Conservation (phyloP, 1,140 invertebrate species). For the Globodera ellingtonae region DNA sequence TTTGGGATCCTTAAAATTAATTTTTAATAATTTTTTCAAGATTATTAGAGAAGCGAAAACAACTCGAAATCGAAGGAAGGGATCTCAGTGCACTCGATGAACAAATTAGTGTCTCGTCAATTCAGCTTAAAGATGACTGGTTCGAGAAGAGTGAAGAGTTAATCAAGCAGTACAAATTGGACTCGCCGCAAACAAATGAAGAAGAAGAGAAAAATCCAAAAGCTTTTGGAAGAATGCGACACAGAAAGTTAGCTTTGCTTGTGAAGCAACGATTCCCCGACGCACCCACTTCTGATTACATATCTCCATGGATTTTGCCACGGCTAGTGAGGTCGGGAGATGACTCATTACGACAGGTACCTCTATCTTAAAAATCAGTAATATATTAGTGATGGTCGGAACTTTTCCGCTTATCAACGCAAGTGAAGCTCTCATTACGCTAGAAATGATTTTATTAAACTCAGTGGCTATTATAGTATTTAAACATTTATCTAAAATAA, state of each 20-base stretch:
- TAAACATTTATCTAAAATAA: no score
- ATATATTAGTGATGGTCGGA: no score
- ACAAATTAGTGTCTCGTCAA: slow-evolving; percentile 52
- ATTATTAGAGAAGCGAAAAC: slow-evolving; percentile 49
- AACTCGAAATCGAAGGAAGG: slow-evolving; percentile 57
- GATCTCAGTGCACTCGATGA: slow-evolving; percentile 62
- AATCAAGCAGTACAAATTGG: slow-evolving; percentile 39
- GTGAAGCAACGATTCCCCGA: slow-evolving; percentile 53
- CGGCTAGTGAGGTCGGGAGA: slow-evolving; percentile 47
- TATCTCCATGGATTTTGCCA: slow-evolving; percentile 57
- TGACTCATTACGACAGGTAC: slow-evolving; percentile 57
- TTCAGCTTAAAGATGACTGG: slow-evolving; percentile 54
- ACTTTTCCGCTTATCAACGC: no score
- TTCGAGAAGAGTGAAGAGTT: slow-evolving; percentile 25
- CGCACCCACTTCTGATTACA: slow-evolving; percentile 24
- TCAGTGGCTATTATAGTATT: no score
- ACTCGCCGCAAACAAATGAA: slow-evolving; percentile 11
- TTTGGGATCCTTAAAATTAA: slow-evolving; percentile 13
- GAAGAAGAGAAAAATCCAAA: slow-evolving; percentile 34
- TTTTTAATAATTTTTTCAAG: slow-evolving; percentile 35
- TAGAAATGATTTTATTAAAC: no score
- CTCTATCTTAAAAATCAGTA: background rate
- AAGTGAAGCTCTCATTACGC: no score
- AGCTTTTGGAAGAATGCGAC: slow-evolving; percentile 18
- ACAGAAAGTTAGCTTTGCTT: slow-evolving; percentile 54